Evolutionary conservation across 2,888 invertebrate genomes (phyloP).

Genomic region (Lottia scabra): DNA sequence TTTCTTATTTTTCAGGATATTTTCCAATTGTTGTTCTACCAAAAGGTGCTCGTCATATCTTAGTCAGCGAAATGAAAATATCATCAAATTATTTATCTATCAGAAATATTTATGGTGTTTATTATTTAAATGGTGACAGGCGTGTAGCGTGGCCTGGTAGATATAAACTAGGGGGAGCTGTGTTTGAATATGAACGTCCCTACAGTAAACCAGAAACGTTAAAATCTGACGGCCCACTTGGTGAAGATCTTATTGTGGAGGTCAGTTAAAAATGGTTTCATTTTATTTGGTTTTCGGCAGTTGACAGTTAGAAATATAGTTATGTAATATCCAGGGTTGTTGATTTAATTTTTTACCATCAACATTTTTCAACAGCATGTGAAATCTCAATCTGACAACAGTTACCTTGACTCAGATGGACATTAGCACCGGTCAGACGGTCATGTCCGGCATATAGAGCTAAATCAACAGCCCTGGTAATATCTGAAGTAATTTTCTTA

Average conservation of each 20-base stretch:
- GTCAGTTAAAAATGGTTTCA: conserved; percentile 71
- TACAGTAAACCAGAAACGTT: conserved; percentile 80
- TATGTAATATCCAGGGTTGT: too few relatives aligned
- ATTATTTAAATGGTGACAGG: conserved; percentile 95
- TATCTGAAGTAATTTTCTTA: too few relatives aligned
- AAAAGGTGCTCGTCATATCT: conserved; percentile 45
- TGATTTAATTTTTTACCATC: too few relatives aligned
- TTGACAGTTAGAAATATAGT: too few relatives aligned
- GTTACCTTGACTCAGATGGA: too few relatives aligned
- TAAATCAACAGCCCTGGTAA: too few relatives aligned
- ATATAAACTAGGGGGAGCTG: conserved; percentile 83
- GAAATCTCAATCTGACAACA: too few relatives aligned
- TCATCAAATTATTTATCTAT: conserved; percentile 94
- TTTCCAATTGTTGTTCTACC: conserved; percentile 56
- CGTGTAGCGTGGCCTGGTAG: conserved; percentile 91
- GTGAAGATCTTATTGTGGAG: conserved; percentile 87
- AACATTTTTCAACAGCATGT: too few relatives aligned
- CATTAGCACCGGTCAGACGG: too few relatives aligned
- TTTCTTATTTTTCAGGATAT: conserved; percentile 41
- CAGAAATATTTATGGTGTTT: conserved; percentile 84
- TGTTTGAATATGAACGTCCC: conserved; percentile 88
- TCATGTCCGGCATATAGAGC: too few relatives aligned
- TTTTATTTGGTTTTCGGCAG: too few relatives aligned
- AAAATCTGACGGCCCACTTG: conserved; percentile 87
- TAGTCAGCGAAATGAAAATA: conserved; percentile 81